Evolutionary conservation across 2,888 invertebrate genomes (phyloP), one percentile per base, ranked within the genome.

Genomic region (Stomorhina lunata): DNA sequence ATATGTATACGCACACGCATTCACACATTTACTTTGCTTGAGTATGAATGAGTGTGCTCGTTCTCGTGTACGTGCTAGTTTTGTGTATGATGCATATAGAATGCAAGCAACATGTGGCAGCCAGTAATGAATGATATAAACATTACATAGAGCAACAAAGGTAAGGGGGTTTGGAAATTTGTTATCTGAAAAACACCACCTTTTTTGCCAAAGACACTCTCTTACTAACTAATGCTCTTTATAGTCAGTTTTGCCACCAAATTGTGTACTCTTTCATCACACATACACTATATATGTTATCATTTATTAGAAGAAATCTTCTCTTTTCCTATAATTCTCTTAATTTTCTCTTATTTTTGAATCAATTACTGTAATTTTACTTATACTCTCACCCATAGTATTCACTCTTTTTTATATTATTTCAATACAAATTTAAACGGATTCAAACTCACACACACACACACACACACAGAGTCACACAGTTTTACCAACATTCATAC

Each of bases 51-150:
- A n/a, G n/a, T n/a, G n/a, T n/a, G n/a, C n/a, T n/a, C n/a, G n/a
- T n/a, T n/a, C n/a, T n/a, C n/a, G n/a, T n/a, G n/a, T n/a, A n/a
- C n/a, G n/a, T n/a, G n/a, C n/a, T n/a, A n/a, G n/a, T n/a, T n/a
- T n/a, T 25, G 25, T 17, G 27, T 34, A 45, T 34, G 4, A 32
- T 50, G 45, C 73, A 45, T 29, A 78, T 32, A 55, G 32, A 61
- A 55, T 68, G 79, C 84, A 85, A 89, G 88, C 89, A 89, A 89
- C 89, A 89, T 89, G 89, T 89, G 89, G 86, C 87, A 84, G 84
- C 65, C 73, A 73, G 48, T 45, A 40, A 22, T 20, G 12, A 63
- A 29, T 27, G 22, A 63, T 61, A n/a, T n/a, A 61, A 77, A 77
- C 32, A 77, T 77, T 77, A 57, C 40, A 37, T 37, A 10, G n/a